Evolutionary conservation across 2,888 invertebrate genomes (phyloP), one percentile per base, ranked within the genome.

Genomic region (Euphydryas editha): DNA sequence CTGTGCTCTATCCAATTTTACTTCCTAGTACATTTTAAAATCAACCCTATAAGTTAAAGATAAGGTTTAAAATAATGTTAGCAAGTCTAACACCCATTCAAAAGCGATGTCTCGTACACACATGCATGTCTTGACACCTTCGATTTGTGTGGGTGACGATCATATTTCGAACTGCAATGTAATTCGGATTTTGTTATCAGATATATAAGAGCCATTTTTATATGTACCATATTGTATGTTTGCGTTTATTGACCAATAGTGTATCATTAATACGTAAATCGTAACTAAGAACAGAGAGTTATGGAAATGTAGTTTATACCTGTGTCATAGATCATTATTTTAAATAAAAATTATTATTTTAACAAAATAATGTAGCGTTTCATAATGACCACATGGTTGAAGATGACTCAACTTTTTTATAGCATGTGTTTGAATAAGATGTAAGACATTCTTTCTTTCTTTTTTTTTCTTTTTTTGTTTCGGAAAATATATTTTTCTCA

Each of bases 1-100:
- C 87, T 81, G 88, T 89, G 90, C 88, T 83, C 84, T 88, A 90
- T 88, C 87, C 87, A 88, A 87, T 84, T 60, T 81, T 85, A 90
- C 91, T 91, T 91, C 91, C 91, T 91, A 83, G 85, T 90, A 68
- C 81, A 80, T 49, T 62, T 74, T 54, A 84, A 81, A 76, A 74
- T 55, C 56, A 71, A 81, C 81, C 78, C 70, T 86, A 85, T 30
- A 1, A 2, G 24, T 54, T 10, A 13, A 2, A 0, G n/a, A 72
- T 78, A 86, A 70, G 81, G 75, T 70, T 71, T 70, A 81, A 74
- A 82, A 77, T 80, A 59, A 68, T 57, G 59, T 49, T 58, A 80
- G 81, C 84, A 78, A 54, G 69, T 1, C 4, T 64, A 64, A 71
- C 75, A 79, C 79, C 88, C 89, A 91, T 90, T 90, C 87, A 90